Percentiles rank a stretch among this genome's conserved stretches.
These are phyloP conservation scores for Tinea trinotella DNA, from an alignment of 2,888 invertebrate species.

Conservation along the genomic window DNA sequence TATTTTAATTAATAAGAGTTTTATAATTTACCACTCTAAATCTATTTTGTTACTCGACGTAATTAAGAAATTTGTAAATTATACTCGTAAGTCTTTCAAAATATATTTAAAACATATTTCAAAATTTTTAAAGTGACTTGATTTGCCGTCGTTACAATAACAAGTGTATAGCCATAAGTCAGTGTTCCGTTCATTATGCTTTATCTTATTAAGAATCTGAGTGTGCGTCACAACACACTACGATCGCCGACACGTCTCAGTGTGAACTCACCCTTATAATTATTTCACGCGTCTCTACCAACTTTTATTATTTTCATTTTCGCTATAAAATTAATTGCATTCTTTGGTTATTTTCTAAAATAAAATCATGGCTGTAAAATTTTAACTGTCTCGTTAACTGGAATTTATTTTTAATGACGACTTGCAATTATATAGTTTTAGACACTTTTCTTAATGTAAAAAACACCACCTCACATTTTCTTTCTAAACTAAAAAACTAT, in stretches of 20 bases:
- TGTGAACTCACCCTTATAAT: constrained; percentile 19
- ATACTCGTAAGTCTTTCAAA: no score
- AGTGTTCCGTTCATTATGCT: constrained; percentile 19
- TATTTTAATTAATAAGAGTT: no score
- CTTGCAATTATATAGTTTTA: neutral
- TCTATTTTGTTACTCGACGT: no score
- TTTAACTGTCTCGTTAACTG: neutral
- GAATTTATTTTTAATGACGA: neutral
- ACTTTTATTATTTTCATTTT: constrained; percentile 1
- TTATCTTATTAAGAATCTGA: constrained; percentile 20
- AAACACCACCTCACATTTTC: no score
- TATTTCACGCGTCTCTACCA: constrained; percentile 16
- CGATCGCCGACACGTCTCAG: neutral
- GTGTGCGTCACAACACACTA: constrained; percentile 17
- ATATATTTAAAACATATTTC: no score
- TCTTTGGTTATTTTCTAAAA: neutral
- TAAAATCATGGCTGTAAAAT: neutral
- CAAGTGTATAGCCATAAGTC: constrained; percentile 9
- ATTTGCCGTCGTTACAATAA: constrained; percentile 1
- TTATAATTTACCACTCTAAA: no score
- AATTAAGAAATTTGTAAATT: no score
- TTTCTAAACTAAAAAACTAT: no score
- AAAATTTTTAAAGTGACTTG: no score
- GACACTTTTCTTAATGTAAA: neutral
- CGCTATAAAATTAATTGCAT: constrained; percentile 6